These are phyloP conservation scores for Porites cylindrica DNA, from an alignment of 92 coral and sea anemone genomes.

Conservation along the genomic window DNA sequence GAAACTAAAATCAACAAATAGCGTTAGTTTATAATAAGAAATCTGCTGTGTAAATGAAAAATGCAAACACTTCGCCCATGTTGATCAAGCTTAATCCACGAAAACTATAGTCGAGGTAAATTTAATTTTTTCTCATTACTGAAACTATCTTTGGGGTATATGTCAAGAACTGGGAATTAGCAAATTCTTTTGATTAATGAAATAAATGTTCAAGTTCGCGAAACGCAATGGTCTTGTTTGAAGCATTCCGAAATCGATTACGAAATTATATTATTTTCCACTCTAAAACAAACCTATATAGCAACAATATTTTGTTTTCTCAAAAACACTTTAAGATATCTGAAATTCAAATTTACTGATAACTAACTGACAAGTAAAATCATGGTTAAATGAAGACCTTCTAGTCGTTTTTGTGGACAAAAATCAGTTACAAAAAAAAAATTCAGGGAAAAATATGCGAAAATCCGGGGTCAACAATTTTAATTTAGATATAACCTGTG, in stretches of 20 bases:
- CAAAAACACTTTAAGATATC: slow-evolving; percentile 19
- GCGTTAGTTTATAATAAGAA: slow-evolving; percentile 45
- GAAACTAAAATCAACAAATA: slow-evolving; percentile 72
- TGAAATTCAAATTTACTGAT: slow-evolving; percentile 38
- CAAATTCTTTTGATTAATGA: not conserved
- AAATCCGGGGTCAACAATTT: not conserved
- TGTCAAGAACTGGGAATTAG: not conserved
- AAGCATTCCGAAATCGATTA: slow-evolving; percentile 4
- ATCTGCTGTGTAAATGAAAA: slow-evolving; percentile 48
- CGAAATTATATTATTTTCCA: slow-evolving; percentile 3
- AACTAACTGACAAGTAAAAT: not conserved
- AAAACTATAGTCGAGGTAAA: not conserved
- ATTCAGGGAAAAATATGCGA: not conserved
- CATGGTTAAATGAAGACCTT: slow-evolving; percentile 14
- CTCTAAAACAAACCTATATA: not conserved
- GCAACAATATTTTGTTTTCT: slow-evolving; percentile 20
- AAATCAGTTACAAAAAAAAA: not conserved
- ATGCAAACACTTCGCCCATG: slow-evolving; percentile 32
- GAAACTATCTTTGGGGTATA: slow-evolving; percentile 1
- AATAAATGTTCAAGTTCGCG: not conserved
- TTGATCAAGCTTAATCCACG: slow-evolving; percentile 24
- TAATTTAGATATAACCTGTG: no score
- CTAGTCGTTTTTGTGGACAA: slow-evolving; percentile 6
- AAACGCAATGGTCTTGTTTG: not conserved
- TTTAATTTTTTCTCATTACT: not conserved